Evolutionary conservation across 2,797 vertebrate genomes (phyloP).

Genomic region (Hippopotamyrus pictus): DNA sequence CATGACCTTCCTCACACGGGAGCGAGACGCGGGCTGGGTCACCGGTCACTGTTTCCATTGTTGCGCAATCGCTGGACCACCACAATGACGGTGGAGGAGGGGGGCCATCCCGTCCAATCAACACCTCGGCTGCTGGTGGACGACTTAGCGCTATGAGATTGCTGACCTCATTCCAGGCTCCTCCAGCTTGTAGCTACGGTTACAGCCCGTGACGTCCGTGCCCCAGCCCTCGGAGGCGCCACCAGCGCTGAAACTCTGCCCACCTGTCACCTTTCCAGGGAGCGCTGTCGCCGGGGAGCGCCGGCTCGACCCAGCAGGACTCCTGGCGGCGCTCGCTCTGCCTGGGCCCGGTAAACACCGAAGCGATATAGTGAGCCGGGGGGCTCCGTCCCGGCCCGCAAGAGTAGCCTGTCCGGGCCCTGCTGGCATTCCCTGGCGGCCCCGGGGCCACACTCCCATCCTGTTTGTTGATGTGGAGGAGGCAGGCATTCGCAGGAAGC

Average conservation of each 20-base stretch:
- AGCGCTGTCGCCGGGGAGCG: not conserved
- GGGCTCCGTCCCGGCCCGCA: not conserved
- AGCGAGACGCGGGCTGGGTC: not conserved
- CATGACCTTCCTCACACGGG: not conserved
- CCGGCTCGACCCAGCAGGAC: too few species aligned
- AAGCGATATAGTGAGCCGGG: not conserved
- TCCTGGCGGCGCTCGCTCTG: not conserved
- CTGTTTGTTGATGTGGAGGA: slow-evolving; percentile 11
- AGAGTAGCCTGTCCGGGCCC: not conserved
- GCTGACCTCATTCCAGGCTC: slow-evolving; percentile 45
- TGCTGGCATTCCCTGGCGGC: not conserved
- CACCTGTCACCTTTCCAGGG: slow-evolving; percentile 13
- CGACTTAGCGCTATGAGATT: slow-evolving; percentile 44
- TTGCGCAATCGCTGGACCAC: not conserved
- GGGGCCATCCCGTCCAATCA: slow-evolving; percentile 20
- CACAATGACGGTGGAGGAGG: slow-evolving; percentile 18
- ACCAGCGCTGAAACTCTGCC: not conserved
- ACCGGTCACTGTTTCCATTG: not conserved
- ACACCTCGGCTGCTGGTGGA: slow-evolving; percentile 57
- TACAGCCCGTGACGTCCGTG: slow-evolving; percentile 12
- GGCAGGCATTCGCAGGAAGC: not conserved
- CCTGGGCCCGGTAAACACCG: not conserved
- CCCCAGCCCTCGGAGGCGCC: not conserved
- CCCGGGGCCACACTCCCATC: not conserved
- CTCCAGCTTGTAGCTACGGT: slow-evolving; percentile 25